Base-by-base conservation (phyloP, 1,140 invertebrate genomes). In the Phenacoccus solenopsis region DNA sequence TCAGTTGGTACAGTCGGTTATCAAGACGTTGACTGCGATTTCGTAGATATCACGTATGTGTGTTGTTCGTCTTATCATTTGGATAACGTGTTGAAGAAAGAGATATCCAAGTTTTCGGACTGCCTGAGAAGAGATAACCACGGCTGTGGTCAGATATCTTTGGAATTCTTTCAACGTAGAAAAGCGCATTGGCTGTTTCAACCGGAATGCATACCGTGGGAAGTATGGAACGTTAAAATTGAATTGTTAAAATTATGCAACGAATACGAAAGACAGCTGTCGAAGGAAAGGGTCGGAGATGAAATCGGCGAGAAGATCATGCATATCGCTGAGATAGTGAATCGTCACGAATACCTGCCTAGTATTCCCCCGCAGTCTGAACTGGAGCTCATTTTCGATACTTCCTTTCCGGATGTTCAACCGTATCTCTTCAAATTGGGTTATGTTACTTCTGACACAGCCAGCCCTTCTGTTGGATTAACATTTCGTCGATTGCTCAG, bases 41-140 rank as follows among this genome's bases (percentile, higher is more conserved):
- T 96, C 78, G 91, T 98, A 73, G 94, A 98, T 80, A 91, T 97
- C 75, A 97, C 94, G 28, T 98, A 98, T 80, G 94, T 96, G 0
- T 93, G 93, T 78, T 94, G 93, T 80, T 88, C 91, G 67, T 96
- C 93, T 1, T 82, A 86, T 1, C 84, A 84, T 64, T 81, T 98
- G 1, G 87, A 89, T 67, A 82, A 85, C 38, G 85, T 82, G 49
- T 80, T 98, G 5, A 90, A 89, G 75, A 82, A 85, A 68, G 91
- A 94, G 76, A 90, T 97, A 70, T 87, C 87, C 56, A 82, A 85
- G 20, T 98, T 98, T 79, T 91, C 91, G 59, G 90, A 95, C 75
- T 86, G 89, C 28, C 79, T 97, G 32, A 82, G 92, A 16, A 89
- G 84, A 74, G 89, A 88, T 73, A 86, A 87, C 68, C 83, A 82